These are phyloP conservation scores for Sympetrum striolatum DNA, from an alignment of 2,888 invertebrate species.

Conservation along the genomic window DNA sequence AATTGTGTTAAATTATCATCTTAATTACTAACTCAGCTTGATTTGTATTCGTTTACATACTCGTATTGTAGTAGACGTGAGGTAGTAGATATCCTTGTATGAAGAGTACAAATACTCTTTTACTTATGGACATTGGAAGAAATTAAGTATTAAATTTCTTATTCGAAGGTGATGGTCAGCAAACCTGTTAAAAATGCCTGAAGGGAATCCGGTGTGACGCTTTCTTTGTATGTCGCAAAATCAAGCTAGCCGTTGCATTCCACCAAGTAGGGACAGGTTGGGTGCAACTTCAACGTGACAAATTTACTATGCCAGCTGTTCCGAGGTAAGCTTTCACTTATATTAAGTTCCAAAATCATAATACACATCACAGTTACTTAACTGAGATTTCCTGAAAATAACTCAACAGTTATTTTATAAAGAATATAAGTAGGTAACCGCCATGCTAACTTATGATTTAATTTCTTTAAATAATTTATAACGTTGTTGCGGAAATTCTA, in stretches of 20 bases:
- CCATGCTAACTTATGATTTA: background rate
- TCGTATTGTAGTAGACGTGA: background rate
- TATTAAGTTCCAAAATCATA: too few relatives aligned
- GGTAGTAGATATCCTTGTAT: background rate
- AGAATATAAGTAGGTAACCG: background rate
- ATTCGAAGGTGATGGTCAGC: constrained; percentile 16
- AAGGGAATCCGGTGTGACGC: constrained; percentile 39
- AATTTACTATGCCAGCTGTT: constrained; percentile 48
- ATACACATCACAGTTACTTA: too few relatives aligned
- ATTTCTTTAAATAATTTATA: background rate
- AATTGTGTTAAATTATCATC: background rate
- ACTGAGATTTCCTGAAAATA: background rate
- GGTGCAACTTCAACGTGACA: constrained; percentile 39
- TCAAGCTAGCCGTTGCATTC: constrained; percentile 37
- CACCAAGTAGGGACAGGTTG: constrained; percentile 38
- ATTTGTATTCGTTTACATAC: background rate
- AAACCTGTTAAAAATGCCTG: constrained; percentile 24
- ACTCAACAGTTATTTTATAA: background rate
- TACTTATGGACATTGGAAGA: background rate
- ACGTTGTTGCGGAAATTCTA: too few relatives aligned
- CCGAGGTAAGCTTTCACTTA: constrained; percentile 44
- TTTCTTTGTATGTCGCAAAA: constrained; percentile 33
- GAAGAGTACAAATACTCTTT: background rate
- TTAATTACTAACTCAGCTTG: background rate
- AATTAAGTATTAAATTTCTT: background rate